These are phyloP conservation scores for Rapana venosa DNA, from an alignment of 2,888 invertebrate genomes.

Conservation along the genomic window DNA sequence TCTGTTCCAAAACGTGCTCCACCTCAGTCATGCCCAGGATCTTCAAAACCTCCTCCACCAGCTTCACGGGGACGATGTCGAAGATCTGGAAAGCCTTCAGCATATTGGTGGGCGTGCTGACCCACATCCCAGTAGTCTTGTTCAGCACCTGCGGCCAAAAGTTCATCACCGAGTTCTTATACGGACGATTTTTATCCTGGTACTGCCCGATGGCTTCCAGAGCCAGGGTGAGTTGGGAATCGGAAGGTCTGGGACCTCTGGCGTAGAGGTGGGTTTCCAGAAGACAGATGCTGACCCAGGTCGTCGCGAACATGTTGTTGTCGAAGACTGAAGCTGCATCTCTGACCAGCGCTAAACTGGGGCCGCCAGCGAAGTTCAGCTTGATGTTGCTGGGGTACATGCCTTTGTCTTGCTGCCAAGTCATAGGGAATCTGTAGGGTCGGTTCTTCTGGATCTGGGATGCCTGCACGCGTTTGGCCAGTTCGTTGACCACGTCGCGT, in stretches of 20 bases:
- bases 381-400: slow-evolving; percentile 68
- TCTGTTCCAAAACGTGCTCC: slow-evolving; percentile 55
- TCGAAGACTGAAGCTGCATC: slow-evolving; percentile 65
- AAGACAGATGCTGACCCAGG: slow-evolving; percentile 68
- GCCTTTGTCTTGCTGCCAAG: slow-evolving; percentile 65
- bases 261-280: slow-evolving; percentile 66
- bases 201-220: slow-evolving; percentile 58
- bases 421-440: slow-evolving; percentile 31
- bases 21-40: slow-evolving; percentile 57
- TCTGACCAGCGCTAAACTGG: slow-evolving; percentile 58
- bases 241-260: slow-evolving; percentile 45
- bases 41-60: slow-evolving; percentile 62
- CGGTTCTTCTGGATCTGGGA: slow-evolving; percentile 1
- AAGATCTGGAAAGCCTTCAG: slow-evolving; percentile 59
- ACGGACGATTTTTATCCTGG: slow-evolving; percentile 65
- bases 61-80: slow-evolving; percentile 54
- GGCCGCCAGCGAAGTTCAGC: slow-evolving; percentile 66
- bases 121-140: slow-evolving; percentile 49
- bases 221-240: slow-evolving; percentile 47
- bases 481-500: not conserved
- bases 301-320: slow-evolving; percentile 73
- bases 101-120: slow-evolving; percentile 58
- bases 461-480: slow-evolving; percentile 22
- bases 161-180: slow-evolving; percentile 65
- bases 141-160: slow-evolving; percentile 70